Percentiles rank a stretch among this genome's conserved stretches.
Conservation (phyloP, 2,888 invertebrate species). For the Drosophila quinaria region DNA sequence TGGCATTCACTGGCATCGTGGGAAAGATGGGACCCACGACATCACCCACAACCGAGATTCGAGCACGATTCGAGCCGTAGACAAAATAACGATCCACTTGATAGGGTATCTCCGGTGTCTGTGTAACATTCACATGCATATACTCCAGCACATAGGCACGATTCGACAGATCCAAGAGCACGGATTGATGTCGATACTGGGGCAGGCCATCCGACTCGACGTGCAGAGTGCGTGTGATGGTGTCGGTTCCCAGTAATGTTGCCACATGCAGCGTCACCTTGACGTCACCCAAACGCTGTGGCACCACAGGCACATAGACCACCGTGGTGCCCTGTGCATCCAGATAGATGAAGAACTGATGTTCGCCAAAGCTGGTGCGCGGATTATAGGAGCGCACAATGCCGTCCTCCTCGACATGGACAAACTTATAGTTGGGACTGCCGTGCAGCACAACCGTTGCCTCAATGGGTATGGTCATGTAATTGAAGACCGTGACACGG, state of each 20-base stretch:
- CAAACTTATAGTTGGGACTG: constrained; percentile 95
- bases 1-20: constrained; percentile 96
- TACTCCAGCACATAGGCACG: constrained; percentile 96
- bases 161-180: constrained; percentile 96
- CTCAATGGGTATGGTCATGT: constrained; percentile 93
- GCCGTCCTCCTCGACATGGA: constrained; percentile 95
- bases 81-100: constrained; percentile 96
- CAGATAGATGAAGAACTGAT: constrained; percentile 97
- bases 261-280: constrained; percentile 91
- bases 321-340: constrained; percentile 91
- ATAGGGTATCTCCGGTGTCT: constrained; percentile 96
- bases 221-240: constrained; percentile 88
- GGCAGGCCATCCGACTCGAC: constrained; percentile 96
- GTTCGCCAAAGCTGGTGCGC: constrained; percentile 95
- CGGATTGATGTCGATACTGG: constrained; percentile 96
- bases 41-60: constrained; percentile 94
- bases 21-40: constrained; percentile 97
- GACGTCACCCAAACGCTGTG: constrained; percentile 91
- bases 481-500: constrained; percentile 97
- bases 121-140: constrained; percentile 97
- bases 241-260: constrained; percentile 91
- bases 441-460: constrained; percentile 94
- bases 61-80: constrained; percentile 95
- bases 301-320: constrained; percentile 96
- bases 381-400: constrained; percentile 95